Base-by-base conservation (phyloP, 2,888 invertebrate species). In the Drosophila kuntzei region DNA sequence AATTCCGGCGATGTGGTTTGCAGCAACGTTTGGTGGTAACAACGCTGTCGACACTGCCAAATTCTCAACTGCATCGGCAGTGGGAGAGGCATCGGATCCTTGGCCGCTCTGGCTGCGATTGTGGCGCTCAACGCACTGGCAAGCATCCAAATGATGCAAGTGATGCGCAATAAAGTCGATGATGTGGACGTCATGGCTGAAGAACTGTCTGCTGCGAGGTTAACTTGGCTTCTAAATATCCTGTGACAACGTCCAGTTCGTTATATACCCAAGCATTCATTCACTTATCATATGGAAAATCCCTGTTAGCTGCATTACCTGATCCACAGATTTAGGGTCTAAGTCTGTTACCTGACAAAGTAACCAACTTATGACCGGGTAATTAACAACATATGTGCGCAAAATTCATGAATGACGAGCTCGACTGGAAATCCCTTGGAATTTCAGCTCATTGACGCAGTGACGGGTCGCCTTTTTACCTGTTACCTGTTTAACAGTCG, bases 321-420 rank as follows among this genome's bases (percentile, higher is more conserved):
- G 47, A 47, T 47, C 32, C 32, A 47, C 9, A 32, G 37, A 37
- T 36, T 51, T 51, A n/a, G 29, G 39, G 16, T 20, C 41, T 11
- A 7, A 11, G 8, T 29, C 14, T 16, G 20, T 27, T 59, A 54
- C 43, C 62, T 63, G 54, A 20, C 32, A 18, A n/a, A 32, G 18
- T 39, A 14, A 14, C 6, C 18, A 9, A 7, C 32, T 22, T 20
- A 20, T 49, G 32, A 18, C 11, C 46, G 58, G 78, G 79, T 83
- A 83, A 87, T 87, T 69, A 67, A 69, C 37, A 83, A 79, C 83
- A 83, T 67, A 85, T 87, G 83, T 87, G 70, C 58, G 69, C 64
- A 41, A 12, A 18, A 49, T 78, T 84, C 51, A 87, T 83, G 87
- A 83, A 83, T 83, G 83, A 49, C 44, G 14, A 29, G 20, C 53